Conservation (phyloP, 2,888 invertebrate genomes). For the Brenthis ino region DNA sequence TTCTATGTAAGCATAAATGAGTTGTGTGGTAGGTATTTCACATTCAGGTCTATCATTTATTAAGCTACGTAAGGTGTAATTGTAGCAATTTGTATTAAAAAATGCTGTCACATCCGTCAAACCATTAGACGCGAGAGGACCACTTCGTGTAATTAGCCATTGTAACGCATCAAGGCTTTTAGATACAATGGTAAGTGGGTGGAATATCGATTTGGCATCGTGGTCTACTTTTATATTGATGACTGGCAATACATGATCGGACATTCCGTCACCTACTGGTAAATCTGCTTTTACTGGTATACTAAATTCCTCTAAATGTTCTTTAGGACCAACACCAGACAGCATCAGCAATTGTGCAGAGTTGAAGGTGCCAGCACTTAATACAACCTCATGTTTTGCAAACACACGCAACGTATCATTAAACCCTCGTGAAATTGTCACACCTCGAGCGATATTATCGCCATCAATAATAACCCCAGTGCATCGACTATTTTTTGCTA, state of each 20-base stretch:
- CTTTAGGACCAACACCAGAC: constrained; percentile 61
- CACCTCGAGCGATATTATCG: constrained; percentile 50
- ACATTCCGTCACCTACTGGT: constrained; percentile 59
- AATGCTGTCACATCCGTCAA: constrained; percentile 56
- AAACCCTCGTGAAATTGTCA: constrained; percentile 46
- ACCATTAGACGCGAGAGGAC: constrained; percentile 57
- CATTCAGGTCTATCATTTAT: constrained; percentile 48
- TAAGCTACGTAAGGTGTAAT: constrained; percentile 45
- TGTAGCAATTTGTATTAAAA: constrained; percentile 58
- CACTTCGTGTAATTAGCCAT: constrained; percentile 43
- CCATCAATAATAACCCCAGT: constrained; percentile 55
- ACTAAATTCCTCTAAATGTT: constrained; percentile 49
- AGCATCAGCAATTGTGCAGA: constrained; percentile 62
- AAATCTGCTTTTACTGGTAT: constrained; percentile 52
- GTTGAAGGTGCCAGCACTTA: constrained; percentile 61
- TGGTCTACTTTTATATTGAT: constrained; percentile 50
- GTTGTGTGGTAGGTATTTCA: constrained; percentile 54
- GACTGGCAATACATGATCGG: constrained; percentile 55
- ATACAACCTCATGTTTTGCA: constrained; percentile 57
- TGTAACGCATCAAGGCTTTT: constrained; percentile 39
- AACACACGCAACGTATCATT: constrained; percentile 43
- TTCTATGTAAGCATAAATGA: constrained; percentile 53
- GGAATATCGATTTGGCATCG: constrained; percentile 23
- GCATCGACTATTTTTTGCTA: constrained; percentile 55
- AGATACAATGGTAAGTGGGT: constrained; percentile 32